Conservation (phyloP, 2,888 invertebrate genomes). For the Lasioglossum villosulum region DNA sequence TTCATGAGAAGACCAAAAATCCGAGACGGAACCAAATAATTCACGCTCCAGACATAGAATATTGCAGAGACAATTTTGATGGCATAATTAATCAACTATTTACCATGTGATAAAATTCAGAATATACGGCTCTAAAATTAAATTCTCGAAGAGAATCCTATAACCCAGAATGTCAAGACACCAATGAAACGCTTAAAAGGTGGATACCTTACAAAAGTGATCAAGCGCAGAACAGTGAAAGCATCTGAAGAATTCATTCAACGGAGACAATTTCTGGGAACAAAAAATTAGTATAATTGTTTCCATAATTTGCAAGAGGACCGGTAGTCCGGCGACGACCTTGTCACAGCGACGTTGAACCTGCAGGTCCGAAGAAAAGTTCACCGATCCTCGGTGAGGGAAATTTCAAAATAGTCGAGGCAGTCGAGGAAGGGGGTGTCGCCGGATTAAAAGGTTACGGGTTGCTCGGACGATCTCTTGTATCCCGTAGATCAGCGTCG, state of each 20-base stretch:
- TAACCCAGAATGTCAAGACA: not conserved
- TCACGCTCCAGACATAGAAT: not conserved
- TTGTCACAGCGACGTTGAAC: not conserved
- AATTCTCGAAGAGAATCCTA: not conserved
- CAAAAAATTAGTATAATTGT: not conserved
- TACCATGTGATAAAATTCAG: not conserved
- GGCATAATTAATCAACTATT: not conserved
- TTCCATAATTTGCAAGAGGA: not conserved
- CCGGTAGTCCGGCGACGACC: not conserved
- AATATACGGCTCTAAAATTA: not conserved
- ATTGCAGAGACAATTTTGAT: not conserved
- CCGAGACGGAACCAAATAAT: not conserved
- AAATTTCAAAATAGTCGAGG: not conserved
- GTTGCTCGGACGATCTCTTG: constrained; percentile 34
- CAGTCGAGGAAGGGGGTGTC: not conserved
- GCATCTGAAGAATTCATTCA: not conserved
- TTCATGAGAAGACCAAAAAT: not conserved
- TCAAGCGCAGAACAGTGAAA: not conserved
- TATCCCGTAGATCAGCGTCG: constrained; percentile 12
- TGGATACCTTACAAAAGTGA: not conserved
- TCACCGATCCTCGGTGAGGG: not conserved
- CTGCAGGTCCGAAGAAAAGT: not conserved
- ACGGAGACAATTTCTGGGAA: not conserved
- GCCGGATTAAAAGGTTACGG: constrained; percentile 39
- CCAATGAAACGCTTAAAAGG: no score